These are phyloP conservation scores for Cylloceria caligata DNA, from an alignment of 2,888 invertebrate genomes.

Conservation along the genomic window DNA sequence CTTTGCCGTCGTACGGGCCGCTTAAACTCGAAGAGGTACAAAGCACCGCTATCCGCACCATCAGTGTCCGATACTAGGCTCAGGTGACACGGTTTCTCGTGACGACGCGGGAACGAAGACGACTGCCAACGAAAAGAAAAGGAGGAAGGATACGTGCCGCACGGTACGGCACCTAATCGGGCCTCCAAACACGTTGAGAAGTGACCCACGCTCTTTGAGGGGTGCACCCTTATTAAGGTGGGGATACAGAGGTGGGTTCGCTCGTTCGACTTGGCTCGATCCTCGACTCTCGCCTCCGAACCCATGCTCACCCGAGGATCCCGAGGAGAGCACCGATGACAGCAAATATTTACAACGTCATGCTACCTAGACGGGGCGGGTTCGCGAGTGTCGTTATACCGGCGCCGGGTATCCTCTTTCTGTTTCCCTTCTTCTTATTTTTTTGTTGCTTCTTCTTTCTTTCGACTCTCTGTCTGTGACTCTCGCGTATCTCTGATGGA, in stretches of 20 bases:
- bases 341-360: constrained; percentile 83
- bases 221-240: constrained; percentile 76
- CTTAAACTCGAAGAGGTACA: constrained; percentile 68
- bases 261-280: constrained; percentile 17
- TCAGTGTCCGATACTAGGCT: constrained; percentile 83
- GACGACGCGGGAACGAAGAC: constrained; percentile 22
- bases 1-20: constrained; percentile 60
- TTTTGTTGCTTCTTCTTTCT: constrained; percentile 16
- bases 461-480: constrained; percentile 5
- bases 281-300: constrained; percentile 37
- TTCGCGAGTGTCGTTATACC: constrained; percentile 70
- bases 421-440: constrained; percentile 24
- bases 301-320: constrained; percentile 35
- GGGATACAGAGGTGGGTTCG: constrained; percentile 68
- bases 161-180: constrained; percentile 2
- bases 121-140: constrained; percentile 21
- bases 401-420: constrained; percentile 70
- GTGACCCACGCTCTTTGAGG: constrained; percentile 64
- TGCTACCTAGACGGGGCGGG: constrained; percentile 79
- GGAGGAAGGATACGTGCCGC: constrained; percentile 36
- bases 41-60: constrained; percentile 82
- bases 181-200: constrained; percentile 22
- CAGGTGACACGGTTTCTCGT: constrained; percentile 78
- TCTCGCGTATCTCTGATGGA: constrained; percentile 32
- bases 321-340: constrained; percentile 76